Evolutionary conservation across 2,888 invertebrate genomes (phyloP), one percentile per base, ranked within the genome.

Genomic region (Melikaiella ostensackeni): DNA sequence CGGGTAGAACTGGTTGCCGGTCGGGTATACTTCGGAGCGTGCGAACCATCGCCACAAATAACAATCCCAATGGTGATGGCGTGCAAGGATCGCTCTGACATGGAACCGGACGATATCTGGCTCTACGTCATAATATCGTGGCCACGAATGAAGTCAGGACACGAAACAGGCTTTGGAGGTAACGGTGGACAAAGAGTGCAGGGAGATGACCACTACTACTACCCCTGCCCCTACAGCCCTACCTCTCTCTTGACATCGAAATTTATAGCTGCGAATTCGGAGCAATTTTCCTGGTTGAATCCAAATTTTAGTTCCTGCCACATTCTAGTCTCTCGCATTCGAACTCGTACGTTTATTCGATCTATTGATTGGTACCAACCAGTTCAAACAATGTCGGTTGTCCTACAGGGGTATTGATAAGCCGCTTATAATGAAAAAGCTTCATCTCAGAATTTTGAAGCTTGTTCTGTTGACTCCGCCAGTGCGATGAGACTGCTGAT

Each of bases 21-120:
- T 30, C 19, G 4, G 27, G 27, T 46, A 70, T 70, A 70, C 46
- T 70, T 24, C n/a, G 30, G 46, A 57, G 35, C 74, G 79, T 76
- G 81, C 62, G 77, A 81, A 78, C 79, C 76, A 79, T 79, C 79
- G 79, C 78, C 78, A 75, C 79, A 79, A 81, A 80, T 81, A 81
- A 81, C 74, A 75, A 50, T 77, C 77, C 76, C 75, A 62, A 57
- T 79, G 76, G 77, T 46, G 75, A 79, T 81, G 79, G 78, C 81
- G 78, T 78, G 78, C 75, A 46, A 79, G 76, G 75, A 74, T 63
- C 75, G 64, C 74, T 76, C 59, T 78, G 79, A 81, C 81, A 80
- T 78, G 70, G 77, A 80, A 66, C 77, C 66, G 75, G 75, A 79
- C 70, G 75, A 66, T 77, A 57, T 77, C 79, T 66, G 76, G 73